Evolutionary conservation across 2,888 invertebrate species (phyloP).

Genomic region (Phyto melanocephala): DNA sequence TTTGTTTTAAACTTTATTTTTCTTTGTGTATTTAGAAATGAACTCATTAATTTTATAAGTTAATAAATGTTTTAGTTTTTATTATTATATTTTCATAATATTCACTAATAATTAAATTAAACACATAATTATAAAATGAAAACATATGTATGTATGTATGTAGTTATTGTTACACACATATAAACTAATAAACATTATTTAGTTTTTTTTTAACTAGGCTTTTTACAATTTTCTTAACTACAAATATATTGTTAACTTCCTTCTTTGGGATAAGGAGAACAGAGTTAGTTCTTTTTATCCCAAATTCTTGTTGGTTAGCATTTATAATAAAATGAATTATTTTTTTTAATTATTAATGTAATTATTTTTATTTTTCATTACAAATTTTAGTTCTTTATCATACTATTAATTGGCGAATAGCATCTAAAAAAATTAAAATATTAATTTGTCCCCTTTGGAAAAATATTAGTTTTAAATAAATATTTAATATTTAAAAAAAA

Average conservation of each 20-base stretch:
- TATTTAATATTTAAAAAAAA: constrained; percentile 52
- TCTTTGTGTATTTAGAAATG: constrained; percentile 42
- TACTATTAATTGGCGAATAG: constrained; percentile 31
- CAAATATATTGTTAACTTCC: neutral
- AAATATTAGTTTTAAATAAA: constrained; percentile 41
- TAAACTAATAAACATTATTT: constrained; percentile 9
- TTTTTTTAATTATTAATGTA: neutral
- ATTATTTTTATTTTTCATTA: constrained; percentile 7
- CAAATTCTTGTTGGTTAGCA: constrained; percentile 1
- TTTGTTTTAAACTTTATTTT: constrained; percentile 42
- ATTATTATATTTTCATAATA: too few relatives aligned
- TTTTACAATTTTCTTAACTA: constrained; percentile 5
- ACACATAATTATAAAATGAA: neutral
- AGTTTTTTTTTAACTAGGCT: constrained; percentile 20
- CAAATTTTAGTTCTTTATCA: constrained; percentile 26
- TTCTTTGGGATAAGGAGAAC: too few relatives aligned
- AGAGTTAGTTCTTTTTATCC: neutral
- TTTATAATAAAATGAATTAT: constrained; percentile 24
- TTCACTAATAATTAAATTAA: constrained; percentile 13
- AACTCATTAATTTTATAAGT: constrained; percentile 63
- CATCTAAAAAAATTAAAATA: too few relatives aligned
- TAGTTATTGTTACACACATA: constrained; percentile 26
- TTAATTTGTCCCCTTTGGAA: too few relatives aligned
- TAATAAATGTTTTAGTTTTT: constrained; percentile 36
- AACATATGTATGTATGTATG: neutral